Evolutionary conservation across 2,888 invertebrate species (phyloP), one percentile per base, ranked within the genome.

Genomic region (Drosophila stalkeri): DNA sequence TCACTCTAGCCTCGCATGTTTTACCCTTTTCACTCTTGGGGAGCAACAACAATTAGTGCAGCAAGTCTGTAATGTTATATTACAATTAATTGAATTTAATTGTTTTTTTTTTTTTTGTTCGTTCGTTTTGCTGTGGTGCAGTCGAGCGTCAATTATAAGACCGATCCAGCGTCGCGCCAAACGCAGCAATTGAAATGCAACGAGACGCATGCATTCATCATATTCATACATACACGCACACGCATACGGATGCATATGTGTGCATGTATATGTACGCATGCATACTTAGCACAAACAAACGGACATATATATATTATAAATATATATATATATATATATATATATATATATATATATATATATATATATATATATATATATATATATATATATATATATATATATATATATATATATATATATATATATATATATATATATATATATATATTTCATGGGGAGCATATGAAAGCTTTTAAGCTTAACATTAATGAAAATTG

Each of bases 81-180:
- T 70, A 73, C 82, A 81, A 83, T 86, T 88, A 86, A 86, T 86
- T 89, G 81, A 86, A 83, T 86, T 86, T 88, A 86, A 86, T 86
- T 89, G 89, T 86, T 86, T 88, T 83, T 88, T 55, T 5, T n/a
- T 41, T 43, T 41, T 37, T n/a, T n/a, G n/a, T n/a, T 27, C 20
- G 72, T 73, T 83, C 27, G 74, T 72, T 83, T 83, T 74, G 71
- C 61, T 61, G 55, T 61, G 60, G 71, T 72, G 86, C 86, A 86
- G 66, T 81, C 46, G 60, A 89, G 74, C 85, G 80, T 83, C 84
- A 86, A 84, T 86, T 86, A 86, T 77, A 64, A 43, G 60, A 56
- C 64, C 67, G 61, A 71, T 69, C 71, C 88, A 70, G 64, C 80
- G 81, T 75, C 77, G 77, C 81, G 73, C 71, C 80, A 88, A 84